These are phyloP conservation scores for Actinia equina DNA, from an alignment of 64 coral and sea anemone genomes.

Conservation along the genomic window DNA sequence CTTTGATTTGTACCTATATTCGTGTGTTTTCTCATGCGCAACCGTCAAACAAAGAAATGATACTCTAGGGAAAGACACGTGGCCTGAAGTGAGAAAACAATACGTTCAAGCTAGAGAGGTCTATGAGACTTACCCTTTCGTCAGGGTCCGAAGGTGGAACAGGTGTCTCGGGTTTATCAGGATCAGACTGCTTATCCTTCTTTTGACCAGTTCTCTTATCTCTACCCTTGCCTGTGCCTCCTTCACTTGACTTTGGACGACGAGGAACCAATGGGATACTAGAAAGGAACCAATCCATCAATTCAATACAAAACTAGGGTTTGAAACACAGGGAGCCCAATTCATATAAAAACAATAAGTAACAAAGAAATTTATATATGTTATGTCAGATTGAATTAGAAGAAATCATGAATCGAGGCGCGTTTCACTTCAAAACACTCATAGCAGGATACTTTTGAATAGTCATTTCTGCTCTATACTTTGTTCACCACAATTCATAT, in stretches of 20 bases:
- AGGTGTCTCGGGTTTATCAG: constrained; percentile 92
- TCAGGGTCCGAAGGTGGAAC: constrained; percentile 90
- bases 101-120: too few relatives aligned
- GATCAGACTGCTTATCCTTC: constrained; percentile 74
- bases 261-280: constrained; percentile 96
- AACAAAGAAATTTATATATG: too few relatives aligned
- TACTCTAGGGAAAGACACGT: too few relatives aligned
- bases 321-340: not conserved
- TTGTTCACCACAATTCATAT: too few relatives aligned
- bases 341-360: not conserved
- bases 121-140: constrained; percentile 57
- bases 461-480: too few relatives aligned
- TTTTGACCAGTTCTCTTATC: constrained; percentile 83
- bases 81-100: not conserved
- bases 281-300: not conserved
- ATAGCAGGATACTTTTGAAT: too few relatives aligned
- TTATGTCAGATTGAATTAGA: too few relatives aligned
- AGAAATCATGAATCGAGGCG: too few relatives aligned
- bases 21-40: too few relatives aligned
- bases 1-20: too few relatives aligned
- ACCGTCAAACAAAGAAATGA: too few relatives aligned
- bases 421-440: too few relatives aligned
- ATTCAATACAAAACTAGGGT: not conserved
- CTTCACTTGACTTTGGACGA: constrained; percentile 93
- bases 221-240: constrained; percentile 69